Percentiles rank a stretch among this genome's conserved stretches.
These are phyloP conservation scores for Eustalomyia histrio DNA, from an alignment of 2,888 invertebrate species.

Conservation along the genomic window DNA sequence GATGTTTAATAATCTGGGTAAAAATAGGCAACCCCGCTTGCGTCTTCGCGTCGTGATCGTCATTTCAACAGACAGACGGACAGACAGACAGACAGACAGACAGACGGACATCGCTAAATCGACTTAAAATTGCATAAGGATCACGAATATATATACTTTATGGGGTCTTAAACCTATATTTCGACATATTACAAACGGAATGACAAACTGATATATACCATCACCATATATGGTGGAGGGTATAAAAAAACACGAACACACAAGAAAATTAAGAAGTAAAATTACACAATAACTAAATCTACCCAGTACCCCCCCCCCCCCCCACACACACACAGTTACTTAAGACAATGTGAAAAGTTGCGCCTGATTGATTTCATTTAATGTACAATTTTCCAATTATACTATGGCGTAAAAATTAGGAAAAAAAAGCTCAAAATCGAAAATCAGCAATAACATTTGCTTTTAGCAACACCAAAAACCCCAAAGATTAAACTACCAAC, in stretches of 20 bases:
- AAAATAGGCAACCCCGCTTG: too few relatives aligned
- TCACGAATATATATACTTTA: too few relatives aligned
- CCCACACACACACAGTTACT: neutral
- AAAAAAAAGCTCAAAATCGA: constrained; percentile 68
- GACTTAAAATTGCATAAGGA: too few relatives aligned
- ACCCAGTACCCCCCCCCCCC: neutral
- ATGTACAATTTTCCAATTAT: constrained; percentile 77
- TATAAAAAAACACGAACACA: neutral
- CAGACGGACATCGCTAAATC: too few relatives aligned
- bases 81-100: too few relatives aligned
- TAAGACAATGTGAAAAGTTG: constrained; percentile 59
- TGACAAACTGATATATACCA: too few relatives aligned
- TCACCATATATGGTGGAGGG: too few relatives aligned
- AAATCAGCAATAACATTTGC: constrained; percentile 63
- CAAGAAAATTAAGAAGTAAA: constrained; percentile 5
- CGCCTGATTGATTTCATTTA: constrained; percentile 77
- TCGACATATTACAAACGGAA: too few relatives aligned
- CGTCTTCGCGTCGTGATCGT: too few relatives aligned
- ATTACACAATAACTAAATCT: neutral
- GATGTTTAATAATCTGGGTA: too few relatives aligned
- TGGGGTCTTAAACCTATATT: too few relatives aligned
- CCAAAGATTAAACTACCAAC: constrained; percentile 30
- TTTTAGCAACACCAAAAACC: neutral
- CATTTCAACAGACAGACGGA: too few relatives aligned
- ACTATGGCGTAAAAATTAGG: constrained; percentile 62